Base-by-base conservation (phyloP, 2,888 invertebrate species). In the Drosophila prostipennis region DNA sequence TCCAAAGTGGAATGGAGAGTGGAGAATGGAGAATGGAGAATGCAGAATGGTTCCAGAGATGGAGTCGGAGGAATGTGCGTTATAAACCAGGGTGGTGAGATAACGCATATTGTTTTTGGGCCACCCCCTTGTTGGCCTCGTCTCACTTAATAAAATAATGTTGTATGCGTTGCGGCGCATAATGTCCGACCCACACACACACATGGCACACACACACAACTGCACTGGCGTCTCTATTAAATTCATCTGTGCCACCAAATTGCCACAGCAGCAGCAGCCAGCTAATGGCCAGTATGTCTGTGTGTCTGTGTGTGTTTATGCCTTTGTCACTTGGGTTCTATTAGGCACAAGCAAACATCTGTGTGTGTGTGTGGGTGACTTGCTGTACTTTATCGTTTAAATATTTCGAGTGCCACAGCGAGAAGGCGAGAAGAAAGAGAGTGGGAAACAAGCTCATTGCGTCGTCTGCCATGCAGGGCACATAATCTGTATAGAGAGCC, bases 261-360 rank as follows among this genome's bases (percentile, higher is more conserved):
- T 73, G 80, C 86, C 72, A 77, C 53, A 45, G 60, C 71, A 73
- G 78, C 64, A 64, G 78, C 63, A 63, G 42, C 63, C 78, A 83
- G 79, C 84, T 82, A 82, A 87, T 87, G 82, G 79, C 81, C 84
- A 78, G 19, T 52, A 29, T 36, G 29, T 26, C 26, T 42, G 42
- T 40, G 45, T 45, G n/a, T 26, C 40, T 59, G 34, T 53, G 56
- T 29, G 51, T 59, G 55, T 49, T 43, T 55, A 43, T 70, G 58
- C 65, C 69, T 78, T 76, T 81, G 87, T 82, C 82, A 79, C 87
- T 87, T 67, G 82, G 87, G 87, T 84, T 82, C 87, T 82, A 82
- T 82, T 82, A 82, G 85, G 85, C 81, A 72, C 87, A 83, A 74
- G 64, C 71, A 73, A 67, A 68, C 54, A 19, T 11, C 43, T 46